Evolutionary conservation across 2,888 invertebrate species (phyloP).

Genomic region (Taenaris catops): DNA sequence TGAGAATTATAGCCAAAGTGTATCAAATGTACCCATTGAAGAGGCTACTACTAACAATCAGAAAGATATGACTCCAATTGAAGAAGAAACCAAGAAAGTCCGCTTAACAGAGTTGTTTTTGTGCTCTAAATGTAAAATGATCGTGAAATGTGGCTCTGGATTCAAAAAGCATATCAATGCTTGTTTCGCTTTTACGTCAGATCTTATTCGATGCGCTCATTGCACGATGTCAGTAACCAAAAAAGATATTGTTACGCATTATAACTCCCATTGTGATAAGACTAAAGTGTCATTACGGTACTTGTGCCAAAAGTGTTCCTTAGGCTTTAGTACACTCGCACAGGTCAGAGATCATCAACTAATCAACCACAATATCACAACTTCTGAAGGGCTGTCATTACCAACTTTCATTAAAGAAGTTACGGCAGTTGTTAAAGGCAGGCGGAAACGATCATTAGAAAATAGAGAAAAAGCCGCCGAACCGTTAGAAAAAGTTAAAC

Average conservation of each 20-base stretch:
- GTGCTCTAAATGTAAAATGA: slow-evolving; percentile 41
- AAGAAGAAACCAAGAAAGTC: slow-evolving; percentile 8
- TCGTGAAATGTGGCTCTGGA: slow-evolving; percentile 27
- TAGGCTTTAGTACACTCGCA: slow-evolving; percentile 17
- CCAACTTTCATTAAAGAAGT: background rate
- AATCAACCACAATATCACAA: slow-evolving; percentile 26
- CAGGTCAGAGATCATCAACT: slow-evolving; percentile 36
- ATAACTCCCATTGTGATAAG: slow-evolving; percentile 16
- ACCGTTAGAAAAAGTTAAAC: slow-evolving; percentile 33
- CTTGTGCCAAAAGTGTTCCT: slow-evolving; percentile 36
- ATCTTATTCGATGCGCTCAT: slow-evolving; percentile 29
- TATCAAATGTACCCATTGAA: slow-evolving; percentile 35
- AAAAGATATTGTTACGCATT: slow-evolving; percentile 37
- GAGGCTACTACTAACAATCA: background rate
- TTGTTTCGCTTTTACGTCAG: slow-evolving; percentile 21
- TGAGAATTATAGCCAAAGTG: slow-evolving; percentile 33
- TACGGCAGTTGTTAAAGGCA: slow-evolving; percentile 2
- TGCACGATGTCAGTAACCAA: slow-evolving; percentile 23
- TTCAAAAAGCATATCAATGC: slow-evolving; percentile 40
- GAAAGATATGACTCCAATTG: background rate
- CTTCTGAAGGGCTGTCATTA: background rate
- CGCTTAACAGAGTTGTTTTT: slow-evolving; percentile 28
- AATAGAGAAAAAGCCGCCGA: slow-evolving; percentile 18
- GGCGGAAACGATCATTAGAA: slow-evolving; percentile 18
- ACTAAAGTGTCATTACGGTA: slow-evolving; percentile 17